phyloP scores from a whole-genome alignment of 2,797 vertebrate genomes.

The Danio choprae region DNA sequence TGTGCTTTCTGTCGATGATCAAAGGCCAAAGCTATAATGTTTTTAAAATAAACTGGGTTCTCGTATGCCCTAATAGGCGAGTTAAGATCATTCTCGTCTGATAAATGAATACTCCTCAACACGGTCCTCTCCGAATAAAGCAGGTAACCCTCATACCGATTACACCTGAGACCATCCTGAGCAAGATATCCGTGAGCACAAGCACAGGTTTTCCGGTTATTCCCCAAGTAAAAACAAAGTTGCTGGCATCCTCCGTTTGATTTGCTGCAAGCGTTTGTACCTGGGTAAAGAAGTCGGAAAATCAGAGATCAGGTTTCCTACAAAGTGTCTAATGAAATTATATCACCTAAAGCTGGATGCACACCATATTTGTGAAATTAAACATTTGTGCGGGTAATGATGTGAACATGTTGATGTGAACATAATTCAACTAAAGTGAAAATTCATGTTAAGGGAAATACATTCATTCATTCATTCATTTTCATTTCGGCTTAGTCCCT shows the following conservation, averaged over 20 bases:
- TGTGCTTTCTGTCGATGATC: slow-evolving; percentile 79
- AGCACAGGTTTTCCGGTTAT: slow-evolving; percentile 73
- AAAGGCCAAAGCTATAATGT: slow-evolving; percentile 85
- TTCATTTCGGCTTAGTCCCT: no score
- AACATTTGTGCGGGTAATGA: neutral
- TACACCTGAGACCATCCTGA: slow-evolving; percentile 79
- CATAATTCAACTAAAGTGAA: no score
- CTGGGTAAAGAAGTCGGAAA: slow-evolving; percentile 62
- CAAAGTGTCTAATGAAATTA: no score
- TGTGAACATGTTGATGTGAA: no score
- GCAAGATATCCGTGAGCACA: slow-evolving; percentile 85
- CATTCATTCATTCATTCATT: no score
- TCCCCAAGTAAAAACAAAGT: slow-evolving; percentile 84
- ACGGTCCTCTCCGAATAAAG: slow-evolving; percentile 86
- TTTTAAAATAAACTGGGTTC: slow-evolving; percentile 84
- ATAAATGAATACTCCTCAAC: slow-evolving; percentile 85
- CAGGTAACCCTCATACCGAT: slow-evolving; percentile 83
- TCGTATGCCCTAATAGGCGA: slow-evolving; percentile 82
- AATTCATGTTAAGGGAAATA: no score
- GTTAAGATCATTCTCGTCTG: slow-evolving; percentile 82
- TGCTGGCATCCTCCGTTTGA: slow-evolving; percentile 86
- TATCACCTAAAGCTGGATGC: no score
- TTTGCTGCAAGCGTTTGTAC: slow-evolving; percentile 83
- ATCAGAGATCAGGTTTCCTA: slow-evolving; percentile 20
- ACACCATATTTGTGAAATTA: no score